Percentiles rank a stretch among this genome's conserved stretches.
These are phyloP conservation scores for Taurulus bubalis DNA, from an alignment of 2,113 vertebrate species.

Conservation along the genomic window DNA sequence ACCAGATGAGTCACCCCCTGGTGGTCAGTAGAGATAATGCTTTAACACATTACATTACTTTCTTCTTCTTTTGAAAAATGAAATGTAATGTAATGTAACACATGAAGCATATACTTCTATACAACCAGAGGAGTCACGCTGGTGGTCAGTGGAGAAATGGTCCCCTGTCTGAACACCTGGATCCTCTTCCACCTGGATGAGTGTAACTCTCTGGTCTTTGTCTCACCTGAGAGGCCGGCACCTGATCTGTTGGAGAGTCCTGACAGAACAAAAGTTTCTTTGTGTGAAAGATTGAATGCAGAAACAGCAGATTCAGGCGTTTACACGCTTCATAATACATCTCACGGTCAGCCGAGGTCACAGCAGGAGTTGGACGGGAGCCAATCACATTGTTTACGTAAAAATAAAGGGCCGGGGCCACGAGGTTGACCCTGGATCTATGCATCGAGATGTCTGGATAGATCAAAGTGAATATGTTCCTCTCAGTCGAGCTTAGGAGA, in stretches of 20 bases:
- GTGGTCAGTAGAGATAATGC: no score
- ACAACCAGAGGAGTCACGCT: no score
- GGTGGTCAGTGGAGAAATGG: no score
- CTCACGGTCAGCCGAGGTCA: slow-evolving; percentile 27
- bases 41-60: no score
- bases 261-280: slow-evolving; percentile 36
- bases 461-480: no score
- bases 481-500: no score
- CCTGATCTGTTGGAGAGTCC: slow-evolving; percentile 40
- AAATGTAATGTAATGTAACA: no score
- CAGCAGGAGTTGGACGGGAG: not conserved
- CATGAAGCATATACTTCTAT: no score
- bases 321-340: slow-evolving; percentile 6
- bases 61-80: no score
- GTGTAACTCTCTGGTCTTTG: slow-evolving; percentile 15
- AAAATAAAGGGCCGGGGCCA: not conserved
- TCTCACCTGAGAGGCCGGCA: slow-evolving; percentile 22
- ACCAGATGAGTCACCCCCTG: no score
- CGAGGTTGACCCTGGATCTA: not conserved
- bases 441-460: not conserved
- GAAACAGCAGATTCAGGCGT: not conserved
- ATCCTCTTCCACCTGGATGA: slow-evolving; percentile 34
- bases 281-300: slow-evolving; percentile 10
- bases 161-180: slow-evolving; percentile 17
- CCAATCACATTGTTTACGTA: not conserved